A percentile compares a stretch with the other conserved stretches of the same genome.
These are phyloP conservation scores for Ptilonorhynchus violaceus DNA, from an alignment of 2,113 vertebrate genomes.

Conservation along the genomic window DNA sequence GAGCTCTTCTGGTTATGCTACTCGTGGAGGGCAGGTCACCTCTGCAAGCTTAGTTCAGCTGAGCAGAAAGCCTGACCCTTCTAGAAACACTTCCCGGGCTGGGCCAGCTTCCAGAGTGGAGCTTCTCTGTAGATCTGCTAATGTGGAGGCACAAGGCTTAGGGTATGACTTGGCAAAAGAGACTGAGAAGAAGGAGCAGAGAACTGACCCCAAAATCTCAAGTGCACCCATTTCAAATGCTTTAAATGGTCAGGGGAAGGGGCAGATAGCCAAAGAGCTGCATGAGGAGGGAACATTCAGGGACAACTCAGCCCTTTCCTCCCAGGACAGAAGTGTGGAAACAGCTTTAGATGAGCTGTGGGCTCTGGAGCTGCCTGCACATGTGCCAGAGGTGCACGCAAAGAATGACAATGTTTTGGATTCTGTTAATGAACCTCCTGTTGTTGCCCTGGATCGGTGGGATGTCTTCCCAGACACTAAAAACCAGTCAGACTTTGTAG, in stretches of 20 bases:
- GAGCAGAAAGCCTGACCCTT: constrained; percentile 31
- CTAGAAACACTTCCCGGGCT: constrained; percentile 54
- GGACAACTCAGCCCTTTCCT: neutral
- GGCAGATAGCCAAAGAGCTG: neutral
- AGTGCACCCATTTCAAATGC: neutral
- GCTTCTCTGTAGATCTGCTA: constrained; percentile 46
- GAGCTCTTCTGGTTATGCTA: neutral
- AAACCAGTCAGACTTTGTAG: neutral
- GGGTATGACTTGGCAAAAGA: neutral
- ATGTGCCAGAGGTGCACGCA: neutral
- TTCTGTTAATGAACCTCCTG: constrained; percentile 39
- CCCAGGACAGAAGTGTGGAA: neutral
- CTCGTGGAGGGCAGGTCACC: neutral
- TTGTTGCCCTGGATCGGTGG: constrained; percentile 70
- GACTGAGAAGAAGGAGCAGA: constrained; percentile 35
- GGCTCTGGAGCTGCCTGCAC: neutral
- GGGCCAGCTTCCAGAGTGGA: constrained; percentile 45
- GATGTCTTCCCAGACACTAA: constrained; percentile 76
- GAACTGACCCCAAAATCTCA: neutral
- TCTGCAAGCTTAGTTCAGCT: neutral
- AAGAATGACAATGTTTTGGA: neutral
- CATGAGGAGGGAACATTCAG: neutral
- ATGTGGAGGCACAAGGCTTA: constrained; percentile 14
- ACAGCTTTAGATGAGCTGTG: neutral
- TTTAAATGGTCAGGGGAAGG: constrained; percentile 4